phyloP scores from a whole-genome alignment of 2,113 vertebrate genomes.

The Menidia beryllina region DNA sequence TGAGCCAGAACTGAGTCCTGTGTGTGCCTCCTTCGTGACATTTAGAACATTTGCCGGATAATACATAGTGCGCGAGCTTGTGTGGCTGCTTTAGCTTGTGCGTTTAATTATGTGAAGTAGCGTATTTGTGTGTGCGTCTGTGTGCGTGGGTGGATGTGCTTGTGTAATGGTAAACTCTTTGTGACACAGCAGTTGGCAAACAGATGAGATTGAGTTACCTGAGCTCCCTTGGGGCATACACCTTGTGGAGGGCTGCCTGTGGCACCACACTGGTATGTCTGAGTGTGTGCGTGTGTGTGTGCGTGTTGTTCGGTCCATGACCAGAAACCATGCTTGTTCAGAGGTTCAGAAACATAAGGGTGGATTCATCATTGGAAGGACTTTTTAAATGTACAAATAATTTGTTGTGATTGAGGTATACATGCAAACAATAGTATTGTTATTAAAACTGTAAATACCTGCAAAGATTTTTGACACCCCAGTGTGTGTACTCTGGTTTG shows the following conservation, averaged over 20 bases:
- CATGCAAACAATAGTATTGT: too few relatives aligned
- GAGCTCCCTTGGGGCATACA: conserved; percentile 81
- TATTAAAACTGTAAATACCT: too few relatives aligned
- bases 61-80: not conserved
- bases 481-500: not conserved
- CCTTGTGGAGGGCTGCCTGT: conserved; percentile 80
- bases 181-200: conserved; percentile 95
- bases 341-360: too few relatives aligned
- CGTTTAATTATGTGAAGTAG: conserved; percentile 13
- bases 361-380: too few relatives aligned
- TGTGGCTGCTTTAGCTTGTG: not conserved
- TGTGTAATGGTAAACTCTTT: conserved; percentile 87
- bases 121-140: conserved; percentile 26
- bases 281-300: conserved; percentile 39
- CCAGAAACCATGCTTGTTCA: conserved; percentile 19
- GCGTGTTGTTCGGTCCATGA: not conserved
- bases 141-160: conserved; percentile 32
- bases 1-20: not conserved
- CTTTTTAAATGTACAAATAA: too few relatives aligned
- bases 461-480: too few relatives aligned
- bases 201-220: conserved; percentile 79
- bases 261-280: conserved; percentile 55
- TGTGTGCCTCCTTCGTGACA: not conserved
- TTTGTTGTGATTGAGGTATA: too few relatives aligned
- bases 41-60: not conserved